Evolutionary conservation across 2,797 vertebrate species (phyloP).

Genomic region (Sylvilagus floridanus): DNA sequence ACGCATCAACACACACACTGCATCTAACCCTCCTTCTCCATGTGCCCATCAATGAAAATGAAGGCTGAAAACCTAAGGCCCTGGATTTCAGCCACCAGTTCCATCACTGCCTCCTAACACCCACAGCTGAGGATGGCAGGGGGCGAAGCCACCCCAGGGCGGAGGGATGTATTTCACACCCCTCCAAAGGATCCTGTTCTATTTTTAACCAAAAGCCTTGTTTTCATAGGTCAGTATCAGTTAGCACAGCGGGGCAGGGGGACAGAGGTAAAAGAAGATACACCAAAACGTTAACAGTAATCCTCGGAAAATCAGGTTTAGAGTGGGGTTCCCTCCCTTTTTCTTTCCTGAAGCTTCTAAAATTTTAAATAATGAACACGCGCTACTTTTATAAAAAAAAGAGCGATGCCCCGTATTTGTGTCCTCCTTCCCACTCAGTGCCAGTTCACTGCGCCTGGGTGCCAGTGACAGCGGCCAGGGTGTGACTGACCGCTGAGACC

Average conservation of each 20-base stretch:
- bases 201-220: constrained; percentile 25
- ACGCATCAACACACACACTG: neutral
- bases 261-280: neutral
- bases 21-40: neutral
- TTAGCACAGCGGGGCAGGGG: neutral
- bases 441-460: constrained; percentile 21
- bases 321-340: neutral
- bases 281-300: neutral
- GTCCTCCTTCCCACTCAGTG: neutral
- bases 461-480: constrained; percentile 49
- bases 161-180: neutral
- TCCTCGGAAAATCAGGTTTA: constrained; percentile 8
- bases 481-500: neutral
- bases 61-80: neutral
- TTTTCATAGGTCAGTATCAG: constrained; percentile 19
- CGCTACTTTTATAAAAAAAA: constrained; percentile 22
- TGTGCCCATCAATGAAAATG: neutral
- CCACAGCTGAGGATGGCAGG: neutral
- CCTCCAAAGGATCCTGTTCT: neutral
- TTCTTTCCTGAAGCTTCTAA: constrained; percentile 9
- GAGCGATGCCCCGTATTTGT: constrained; percentile 4
- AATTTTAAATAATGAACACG: neutral
- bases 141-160: neutral
- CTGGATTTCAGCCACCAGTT: neutral
- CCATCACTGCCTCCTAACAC: neutral